Percentiles rank a stretch among this genome's conserved stretches.
These are phyloP conservation scores for Phymastichus coffea DNA, from an alignment of 1,140 invertebrate species.

Conservation along the genomic window DNA sequence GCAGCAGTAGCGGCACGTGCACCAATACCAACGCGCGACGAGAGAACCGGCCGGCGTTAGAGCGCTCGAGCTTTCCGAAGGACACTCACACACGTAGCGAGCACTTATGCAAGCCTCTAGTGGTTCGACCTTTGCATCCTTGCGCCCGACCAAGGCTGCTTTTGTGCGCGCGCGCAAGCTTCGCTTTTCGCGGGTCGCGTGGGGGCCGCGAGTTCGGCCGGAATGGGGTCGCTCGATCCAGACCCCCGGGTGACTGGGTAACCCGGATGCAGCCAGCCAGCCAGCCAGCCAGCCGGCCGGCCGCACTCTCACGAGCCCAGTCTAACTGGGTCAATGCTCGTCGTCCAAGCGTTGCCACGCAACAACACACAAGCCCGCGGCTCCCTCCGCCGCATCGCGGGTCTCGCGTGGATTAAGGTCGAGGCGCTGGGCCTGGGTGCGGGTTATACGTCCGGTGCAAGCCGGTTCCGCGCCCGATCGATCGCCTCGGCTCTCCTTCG, in stretches of 20 bases:
- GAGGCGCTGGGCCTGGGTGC: neutral
- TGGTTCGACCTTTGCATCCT: too few relatives aligned
- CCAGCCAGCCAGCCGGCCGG: too few relatives aligned
- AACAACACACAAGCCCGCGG: too few relatives aligned
- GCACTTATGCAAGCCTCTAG: too few relatives aligned
- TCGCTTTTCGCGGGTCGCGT: neutral
- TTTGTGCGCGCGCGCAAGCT: too few relatives aligned
- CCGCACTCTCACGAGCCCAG: neutral
- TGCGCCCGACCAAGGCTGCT: too few relatives aligned
- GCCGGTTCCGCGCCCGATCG: too few relatives aligned
- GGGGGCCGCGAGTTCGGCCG: slow-evolving; percentile 24
- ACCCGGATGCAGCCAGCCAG: neutral
- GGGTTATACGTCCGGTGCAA: neutral
- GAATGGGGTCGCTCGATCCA: too few relatives aligned
- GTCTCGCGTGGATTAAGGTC: neutral
- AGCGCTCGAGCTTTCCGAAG: too few relatives aligned
- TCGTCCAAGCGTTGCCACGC: neutral
- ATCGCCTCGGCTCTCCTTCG: too few relatives aligned
- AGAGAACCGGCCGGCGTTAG: slow-evolving; percentile 31
- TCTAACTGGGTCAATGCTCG: neutral
- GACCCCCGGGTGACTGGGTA: neutral
- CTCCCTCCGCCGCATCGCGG: slow-evolving; percentile 26
- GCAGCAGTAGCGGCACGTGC: slow-evolving; percentile 42
- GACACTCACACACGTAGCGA: slow-evolving; percentile 23
- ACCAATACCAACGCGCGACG: slow-evolving; percentile 38